Base-by-base conservation (phyloP, 1,140 invertebrate genomes). In the Spodoptera frugiperda region DNA sequence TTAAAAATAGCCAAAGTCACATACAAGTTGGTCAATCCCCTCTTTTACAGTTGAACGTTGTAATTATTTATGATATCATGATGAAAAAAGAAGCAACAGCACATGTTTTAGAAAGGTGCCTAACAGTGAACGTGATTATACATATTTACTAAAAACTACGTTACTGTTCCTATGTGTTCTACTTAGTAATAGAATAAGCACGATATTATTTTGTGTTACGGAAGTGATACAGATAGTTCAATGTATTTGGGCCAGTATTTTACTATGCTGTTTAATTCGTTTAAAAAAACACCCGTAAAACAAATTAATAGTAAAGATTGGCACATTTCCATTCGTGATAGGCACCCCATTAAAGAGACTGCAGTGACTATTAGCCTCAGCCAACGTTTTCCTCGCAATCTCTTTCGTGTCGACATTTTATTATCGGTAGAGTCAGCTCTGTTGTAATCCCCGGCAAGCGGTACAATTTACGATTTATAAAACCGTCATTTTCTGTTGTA, bases 351-450 rank as follows among this genome's bases (percentile, higher is more conserved):
- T 89, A 86, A 83, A 81, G 61, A 61, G 76, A 74, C 68, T 81
- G 79, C 78, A 83, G 84, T 71, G 76, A 81, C 79, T 84, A 87
- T 88, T 86, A 88, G 84, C 80, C 70, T 76, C 77, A 76, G 55
- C 72, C 78, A 76, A 81, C 80, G 74, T 72, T 76, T 76, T 76
- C 67, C 57, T 82, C 81, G 75, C 85, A 87, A 86, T 85, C 82
- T 86, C 85, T 85, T 84, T 82, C 77, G 82, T 82, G 83, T 84
- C 86, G 86, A 85, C 83, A 85, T 88, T 89, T 89, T 88, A 89
- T 88, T 89, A 87, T 87, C 85, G 82, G 82, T 78, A 74, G 78
- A 89, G 79, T 86, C 82, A 84, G 81, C 82, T 82, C 67, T 77
- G 78, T 76, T 84, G 79, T 88, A 88, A 87, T 86, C 83, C 82